Base-by-base conservation (phyloP, 2,113 vertebrate genomes). In the Sula dactylatra region DNA sequence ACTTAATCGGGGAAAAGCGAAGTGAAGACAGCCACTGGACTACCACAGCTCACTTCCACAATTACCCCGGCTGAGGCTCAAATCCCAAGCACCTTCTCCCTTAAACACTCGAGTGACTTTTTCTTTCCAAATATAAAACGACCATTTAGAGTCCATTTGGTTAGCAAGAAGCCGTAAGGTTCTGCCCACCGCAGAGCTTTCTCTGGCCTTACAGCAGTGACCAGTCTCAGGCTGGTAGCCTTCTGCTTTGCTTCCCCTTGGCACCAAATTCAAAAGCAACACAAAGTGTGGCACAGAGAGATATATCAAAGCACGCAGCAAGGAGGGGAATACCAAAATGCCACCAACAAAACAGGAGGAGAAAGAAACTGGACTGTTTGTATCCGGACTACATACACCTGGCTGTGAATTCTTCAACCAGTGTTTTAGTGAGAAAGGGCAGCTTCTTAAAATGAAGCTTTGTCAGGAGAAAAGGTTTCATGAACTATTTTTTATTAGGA, bases 311-410 rank as follows among this genome's bases (percentile, higher is more conserved):
- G 26, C 13, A 49, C 5, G 1, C 0, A 10, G 54, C 58, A 78
- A 1, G 1, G 67, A 44, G n/a, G 3, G 38, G 13, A 69, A 54
- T 0, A 62, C 26, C n/a, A 71, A 93, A 90, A 59, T 15, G 62
- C 12, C 22, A 27, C 52, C 2, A 2, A 66, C 18, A 49, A 56
- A 66, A 78, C 20, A n/a, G 24, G 10, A 42, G 26, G 5, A 83
- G 40, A 80, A 69, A 65, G 16, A 52, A 6, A 26, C 40, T 11
- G 19, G 5, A 36, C 14, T 58, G 19, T 55, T 67, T 49, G 6
- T 24, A 42, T 9, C 16, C 32, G 26, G 42, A 19, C 10, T 54
- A 69, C 0, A 0, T 27, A 86, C 27, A 65, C 1, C 58, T 44
- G 61, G 17, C 47, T 90, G 27, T 11, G 14, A 66, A 54, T 67